Conservation (phyloP, 2,113 vertebrate genomes). For the Eubucco bourcierii region DNA sequence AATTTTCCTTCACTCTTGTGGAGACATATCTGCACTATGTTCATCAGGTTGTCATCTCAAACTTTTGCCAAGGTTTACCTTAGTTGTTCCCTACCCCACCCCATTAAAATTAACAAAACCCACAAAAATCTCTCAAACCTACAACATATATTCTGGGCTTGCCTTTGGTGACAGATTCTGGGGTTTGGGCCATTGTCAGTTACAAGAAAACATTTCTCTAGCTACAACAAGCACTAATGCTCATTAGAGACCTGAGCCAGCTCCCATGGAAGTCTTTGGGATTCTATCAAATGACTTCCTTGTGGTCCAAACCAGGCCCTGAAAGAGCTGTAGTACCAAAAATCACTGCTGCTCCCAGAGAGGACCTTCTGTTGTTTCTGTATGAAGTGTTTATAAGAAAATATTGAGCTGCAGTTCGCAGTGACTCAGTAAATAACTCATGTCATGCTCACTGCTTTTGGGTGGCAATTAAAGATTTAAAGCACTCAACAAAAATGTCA, state of each 20-base stretch:
- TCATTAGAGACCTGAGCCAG: neutral
- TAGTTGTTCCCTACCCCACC: neutral
- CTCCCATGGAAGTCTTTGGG: neutral
- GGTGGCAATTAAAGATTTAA: constrained; percentile 43
- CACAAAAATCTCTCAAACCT: too few relatives aligned
- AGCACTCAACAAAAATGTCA: neutral
- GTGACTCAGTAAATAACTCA: constrained; percentile 34
- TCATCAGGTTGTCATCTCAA: neutral
- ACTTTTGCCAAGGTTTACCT: neutral
- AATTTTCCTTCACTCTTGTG: neutral
- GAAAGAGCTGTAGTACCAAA: neutral
- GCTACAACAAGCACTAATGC: neutral
- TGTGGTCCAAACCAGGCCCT: neutral
- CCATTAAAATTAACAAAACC: neutral
- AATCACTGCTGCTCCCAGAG: neutral
- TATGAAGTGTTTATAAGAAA: constrained; percentile 16
- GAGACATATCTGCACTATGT: neutral
- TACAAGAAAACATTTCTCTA: neutral
- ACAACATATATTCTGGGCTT: neutral
- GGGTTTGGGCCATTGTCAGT: neutral
- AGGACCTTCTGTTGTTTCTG: neutral
- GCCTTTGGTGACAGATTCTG: neutral
- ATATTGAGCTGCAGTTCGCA: neutral
- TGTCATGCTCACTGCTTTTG: neutral
- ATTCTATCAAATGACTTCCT: neutral